Percentiles rank a stretch among this genome's conserved stretches.
These are phyloP conservation scores for Terrapene triunguis DNA, from an alignment of 2,113 vertebrate genomes.

Conservation along the genomic window DNA sequence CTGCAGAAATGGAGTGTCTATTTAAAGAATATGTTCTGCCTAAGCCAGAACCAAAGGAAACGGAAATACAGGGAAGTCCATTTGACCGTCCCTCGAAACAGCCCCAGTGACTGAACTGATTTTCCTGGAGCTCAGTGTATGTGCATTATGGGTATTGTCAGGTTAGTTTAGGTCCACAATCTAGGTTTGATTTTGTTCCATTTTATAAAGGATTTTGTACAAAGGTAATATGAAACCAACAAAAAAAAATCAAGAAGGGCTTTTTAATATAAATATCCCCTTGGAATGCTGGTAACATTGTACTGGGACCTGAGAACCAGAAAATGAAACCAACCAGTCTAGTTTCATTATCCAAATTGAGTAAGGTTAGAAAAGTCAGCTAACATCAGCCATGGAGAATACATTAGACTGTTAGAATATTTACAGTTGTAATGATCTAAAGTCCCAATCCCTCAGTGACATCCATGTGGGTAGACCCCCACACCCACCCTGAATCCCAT, in stretches of 20 bases:
- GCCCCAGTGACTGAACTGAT: not conserved
- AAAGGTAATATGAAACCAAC: not conserved
- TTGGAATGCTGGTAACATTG: not conserved
- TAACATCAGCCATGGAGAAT: not conserved
- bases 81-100: not conserved
- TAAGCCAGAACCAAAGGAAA: not conserved
- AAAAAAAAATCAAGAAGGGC: not conserved
- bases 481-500: not conserved
- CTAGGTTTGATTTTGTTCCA: not conserved
- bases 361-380: not conserved
- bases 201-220: not conserved
- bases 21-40: constrained; percentile 5
- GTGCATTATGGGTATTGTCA: not conserved
- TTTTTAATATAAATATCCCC: not conserved
- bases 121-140: not conserved
- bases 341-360: not conserved
- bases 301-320: not conserved
- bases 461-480: not conserved
- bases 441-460: not conserved
- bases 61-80: not conserved
- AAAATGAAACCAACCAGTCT: accelerated
- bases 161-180: constrained; percentile 13
- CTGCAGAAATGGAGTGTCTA: not conserved
- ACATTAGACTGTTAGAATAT: not conserved
- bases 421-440: not conserved